Evolutionary conservation across 2,797 vertebrate species (phyloP).

Genomic region (Euthynnus affinis): DNA sequence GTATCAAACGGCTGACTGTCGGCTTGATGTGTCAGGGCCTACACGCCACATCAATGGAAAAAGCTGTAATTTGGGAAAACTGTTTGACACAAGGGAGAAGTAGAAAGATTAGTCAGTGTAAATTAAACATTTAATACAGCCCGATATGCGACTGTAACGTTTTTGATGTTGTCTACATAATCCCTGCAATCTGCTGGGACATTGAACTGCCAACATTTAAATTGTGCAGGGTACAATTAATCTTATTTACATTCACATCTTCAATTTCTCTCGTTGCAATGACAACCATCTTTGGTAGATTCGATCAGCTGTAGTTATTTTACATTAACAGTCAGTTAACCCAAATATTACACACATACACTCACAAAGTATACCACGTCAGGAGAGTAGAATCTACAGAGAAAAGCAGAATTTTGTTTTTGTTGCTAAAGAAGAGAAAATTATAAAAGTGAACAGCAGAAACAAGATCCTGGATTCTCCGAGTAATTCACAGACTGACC

Average conservation of each 20-base stretch:
- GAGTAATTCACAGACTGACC: background rate
- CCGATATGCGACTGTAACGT: no score
- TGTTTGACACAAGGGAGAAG: no score
- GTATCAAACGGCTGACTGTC: background rate
- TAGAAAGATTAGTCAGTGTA: no score
- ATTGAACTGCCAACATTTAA: background rate
- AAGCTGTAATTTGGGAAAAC: background rate
- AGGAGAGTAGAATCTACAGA: background rate
- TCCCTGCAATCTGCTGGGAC: no score
- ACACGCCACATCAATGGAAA: background rate
- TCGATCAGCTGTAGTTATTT: background rate
- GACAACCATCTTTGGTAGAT: background rate
- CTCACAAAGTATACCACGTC: background rate
- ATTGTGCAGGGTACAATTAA: no score
- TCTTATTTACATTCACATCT: slow-evolving; percentile 31
- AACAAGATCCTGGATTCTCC: background rate
- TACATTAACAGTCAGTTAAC: background rate
- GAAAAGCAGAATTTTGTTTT: background rate
- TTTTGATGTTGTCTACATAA: no score
- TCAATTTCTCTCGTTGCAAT: slow-evolving; percentile 7
- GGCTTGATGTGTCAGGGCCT: no score
- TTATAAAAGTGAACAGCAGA: no score
- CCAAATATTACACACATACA: no score
- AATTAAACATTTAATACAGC: no score
- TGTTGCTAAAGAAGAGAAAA: background rate